A percentile compares a stretch with the other conserved stretches of the same genome.
Conservation (phyloP, 2,113 vertebrate genomes). For the Petromus typicus region DNA sequence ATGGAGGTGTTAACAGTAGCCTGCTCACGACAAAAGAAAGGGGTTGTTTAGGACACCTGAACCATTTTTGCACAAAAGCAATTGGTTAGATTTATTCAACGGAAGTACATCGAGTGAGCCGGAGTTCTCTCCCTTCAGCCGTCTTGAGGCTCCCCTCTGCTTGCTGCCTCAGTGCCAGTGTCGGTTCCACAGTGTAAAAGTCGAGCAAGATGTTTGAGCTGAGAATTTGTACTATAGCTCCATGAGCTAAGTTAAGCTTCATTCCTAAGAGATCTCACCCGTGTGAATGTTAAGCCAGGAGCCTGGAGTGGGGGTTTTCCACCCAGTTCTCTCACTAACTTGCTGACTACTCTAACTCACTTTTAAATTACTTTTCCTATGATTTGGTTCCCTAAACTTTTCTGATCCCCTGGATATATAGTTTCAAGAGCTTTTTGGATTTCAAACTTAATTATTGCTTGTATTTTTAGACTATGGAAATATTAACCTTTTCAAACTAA, state of each 20-base stretch:
- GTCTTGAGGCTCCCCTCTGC: neutral
- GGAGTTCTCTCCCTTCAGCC: neutral
- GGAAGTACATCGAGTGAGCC: neutral
- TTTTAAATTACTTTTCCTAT: neutral
- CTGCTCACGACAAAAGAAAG: neutral
- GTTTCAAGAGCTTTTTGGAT: constrained; percentile 33
- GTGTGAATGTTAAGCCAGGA: neutral
- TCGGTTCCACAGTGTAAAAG: neutral
- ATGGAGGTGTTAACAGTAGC: neutral
- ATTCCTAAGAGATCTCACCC: constrained; percentile 1
- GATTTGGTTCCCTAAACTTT: constrained; percentile 27
- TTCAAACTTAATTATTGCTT: constrained; percentile 28
- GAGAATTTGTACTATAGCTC: neutral
- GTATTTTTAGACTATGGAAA: constrained; percentile 40
- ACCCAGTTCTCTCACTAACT: neutral
- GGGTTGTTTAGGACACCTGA: neutral
- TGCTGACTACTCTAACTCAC: neutral
- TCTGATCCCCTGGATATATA: neutral
- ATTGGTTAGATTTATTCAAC: constrained; percentile 15
- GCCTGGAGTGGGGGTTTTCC: constrained; percentile 3
- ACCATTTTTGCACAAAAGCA: constrained; percentile 5
- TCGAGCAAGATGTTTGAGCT: neutral
- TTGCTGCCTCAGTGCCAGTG: neutral
- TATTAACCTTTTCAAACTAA: constrained; percentile 43
- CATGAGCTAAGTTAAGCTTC: constrained; percentile 19